Conservation (phyloP, 2,113 vertebrate species). For the Tragelaphus strepsiceros region DNA sequence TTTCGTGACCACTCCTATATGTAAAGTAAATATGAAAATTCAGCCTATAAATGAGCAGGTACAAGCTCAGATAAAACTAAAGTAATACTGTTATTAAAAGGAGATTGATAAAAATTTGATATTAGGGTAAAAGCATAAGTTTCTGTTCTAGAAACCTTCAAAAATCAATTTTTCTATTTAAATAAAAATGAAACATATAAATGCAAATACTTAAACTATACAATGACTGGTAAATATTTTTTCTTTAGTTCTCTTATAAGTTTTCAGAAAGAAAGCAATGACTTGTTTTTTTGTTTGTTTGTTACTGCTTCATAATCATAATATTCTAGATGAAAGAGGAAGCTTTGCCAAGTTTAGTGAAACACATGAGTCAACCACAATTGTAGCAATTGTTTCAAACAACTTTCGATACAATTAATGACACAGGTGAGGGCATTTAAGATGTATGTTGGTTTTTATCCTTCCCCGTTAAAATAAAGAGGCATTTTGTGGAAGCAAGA, state of each 20-base stretch:
- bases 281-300: not conserved
- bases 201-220: not conserved
- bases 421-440: slow-evolving; percentile 41
- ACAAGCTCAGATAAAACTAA: not conserved
- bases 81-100: not conserved
- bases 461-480: slow-evolving; percentile 37
- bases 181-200: not conserved
- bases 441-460: slow-evolving; percentile 31
- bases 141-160: not conserved
- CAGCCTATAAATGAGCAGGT: not conserved
- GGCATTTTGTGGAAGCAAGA: not conserved
- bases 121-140: not conserved
- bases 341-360: not conserved
- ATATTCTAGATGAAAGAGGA: not conserved
- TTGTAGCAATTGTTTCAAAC: not conserved
- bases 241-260: not conserved
- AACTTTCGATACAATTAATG: not conserved
- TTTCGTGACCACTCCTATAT: not conserved
- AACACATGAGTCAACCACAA: not conserved
- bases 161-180: not conserved
- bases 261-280: not conserved
- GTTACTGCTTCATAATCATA: not conserved
- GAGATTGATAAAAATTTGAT: not conserved
- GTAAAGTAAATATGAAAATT: not conserved
- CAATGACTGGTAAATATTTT: not conserved